A percentile compares a stretch with the other conserved stretches of the same genome.
Evolutionary conservation across 1,140 invertebrate genomes (phyloP).

Genomic region (Hycleus phaleratus): DNA sequence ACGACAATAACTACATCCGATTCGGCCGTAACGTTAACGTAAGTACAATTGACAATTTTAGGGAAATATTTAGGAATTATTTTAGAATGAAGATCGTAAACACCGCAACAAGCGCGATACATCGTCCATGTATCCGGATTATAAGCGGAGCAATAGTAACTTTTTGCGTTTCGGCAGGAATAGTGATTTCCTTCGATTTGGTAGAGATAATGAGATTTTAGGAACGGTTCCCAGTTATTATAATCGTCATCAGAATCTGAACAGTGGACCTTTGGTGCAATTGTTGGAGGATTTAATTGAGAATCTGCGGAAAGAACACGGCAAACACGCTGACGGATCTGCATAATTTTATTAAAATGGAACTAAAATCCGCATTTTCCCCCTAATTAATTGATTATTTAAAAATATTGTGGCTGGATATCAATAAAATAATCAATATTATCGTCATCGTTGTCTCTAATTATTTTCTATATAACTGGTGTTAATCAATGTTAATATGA

Average conservation of each 20-base stretch:
- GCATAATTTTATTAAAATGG: too few species aligned
- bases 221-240: neutral
- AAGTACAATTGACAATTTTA: too few species aligned
- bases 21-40: constrained; percentile 16
- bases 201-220: constrained; percentile 5
- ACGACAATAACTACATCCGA: constrained; percentile 15
- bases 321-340: too few species aligned
- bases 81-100: neutral
- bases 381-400: too few species aligned
- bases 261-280: neutral
- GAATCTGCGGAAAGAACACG: neutral
- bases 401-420: too few species aligned
- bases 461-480: too few species aligned
- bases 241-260: neutral
- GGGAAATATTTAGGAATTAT: too few species aligned
- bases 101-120: constrained; percentile 10
- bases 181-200: constrained; percentile 23
- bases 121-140: neutral
- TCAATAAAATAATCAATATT: too few species aligned
- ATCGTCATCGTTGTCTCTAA: too few species aligned
- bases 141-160: constrained; percentile 13
- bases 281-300: neutral
- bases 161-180: constrained; percentile 21
- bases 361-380: too few species aligned
- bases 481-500: neutral